phyloP scores from a whole-genome alignment of 2,797 vertebrate species.

The Clarias platycephalus region DNA sequence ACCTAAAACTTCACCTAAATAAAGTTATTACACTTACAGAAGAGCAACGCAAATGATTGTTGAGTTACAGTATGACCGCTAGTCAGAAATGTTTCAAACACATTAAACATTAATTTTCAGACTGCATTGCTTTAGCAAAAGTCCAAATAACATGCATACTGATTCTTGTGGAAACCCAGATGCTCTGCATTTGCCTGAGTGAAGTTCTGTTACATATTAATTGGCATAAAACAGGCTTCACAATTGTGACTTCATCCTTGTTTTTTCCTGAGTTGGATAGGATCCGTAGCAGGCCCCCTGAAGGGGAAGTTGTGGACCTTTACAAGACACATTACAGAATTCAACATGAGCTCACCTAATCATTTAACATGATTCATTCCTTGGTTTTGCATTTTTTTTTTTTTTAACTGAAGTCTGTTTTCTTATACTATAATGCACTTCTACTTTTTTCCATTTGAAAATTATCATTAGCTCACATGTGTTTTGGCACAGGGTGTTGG shows the following conservation, averaged over 20 bases:
- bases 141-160: constrained; percentile 19
- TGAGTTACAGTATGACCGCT: too few species aligned
- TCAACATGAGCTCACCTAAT: constrained; percentile 48
- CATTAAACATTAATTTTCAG: not conserved
- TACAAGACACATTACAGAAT: constrained; percentile 39
- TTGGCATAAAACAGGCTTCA: constrained; percentile 46
- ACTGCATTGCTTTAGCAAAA: constrained; percentile 8
- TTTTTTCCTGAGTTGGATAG: constrained; percentile 47
- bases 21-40: not conserved
- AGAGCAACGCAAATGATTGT: not conserved
- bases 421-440: constrained; percentile 39
- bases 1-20: not conserved
- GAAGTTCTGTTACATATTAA: constrained; percentile 50
- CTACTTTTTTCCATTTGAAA: constrained; percentile 33
- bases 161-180: constrained; percentile 37
- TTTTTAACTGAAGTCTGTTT: constrained; percentile 37
- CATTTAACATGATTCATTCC: constrained; percentile 47
- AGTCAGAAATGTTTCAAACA: not conserved
- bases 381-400: constrained; percentile 5
- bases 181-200: constrained; percentile 34
- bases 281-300: constrained; percentile 47
- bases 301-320: constrained; percentile 38
- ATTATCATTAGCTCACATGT: constrained; percentile 44
- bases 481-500: constrained; percentile 45
- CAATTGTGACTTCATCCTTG: constrained; percentile 55